Evolutionary conservation across 1,140 invertebrate genomes (phyloP).

Genomic region (Frieseomelitta varia): DNA sequence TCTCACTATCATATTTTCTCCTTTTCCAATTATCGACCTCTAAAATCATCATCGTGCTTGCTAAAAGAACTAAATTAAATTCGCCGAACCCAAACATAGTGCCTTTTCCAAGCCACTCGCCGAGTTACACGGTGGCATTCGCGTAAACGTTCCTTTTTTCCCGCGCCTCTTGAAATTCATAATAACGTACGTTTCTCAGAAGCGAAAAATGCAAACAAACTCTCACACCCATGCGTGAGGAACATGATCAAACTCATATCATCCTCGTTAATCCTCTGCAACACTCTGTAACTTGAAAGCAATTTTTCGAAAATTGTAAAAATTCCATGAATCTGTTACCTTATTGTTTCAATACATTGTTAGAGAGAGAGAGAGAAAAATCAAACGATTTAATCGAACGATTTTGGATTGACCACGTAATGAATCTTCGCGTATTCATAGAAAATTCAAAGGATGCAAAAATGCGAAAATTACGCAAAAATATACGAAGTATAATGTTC

Average conservation of each 20-base stretch:
- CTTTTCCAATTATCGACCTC: neutral
- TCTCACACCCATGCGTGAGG: no score
- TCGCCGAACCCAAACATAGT: neutral
- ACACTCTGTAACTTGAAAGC: neutral
- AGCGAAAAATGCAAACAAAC: neutral
- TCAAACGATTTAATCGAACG: no score
- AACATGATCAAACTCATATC: neutral
- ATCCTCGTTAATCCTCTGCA: neutral
- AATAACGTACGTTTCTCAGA: neutral
- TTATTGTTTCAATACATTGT: no score
- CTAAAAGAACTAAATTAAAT: slow-evolving; percentile 14
- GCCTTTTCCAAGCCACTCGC: neutral
- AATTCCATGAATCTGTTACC: no score
- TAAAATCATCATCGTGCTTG: neutral
- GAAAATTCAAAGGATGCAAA: no score
- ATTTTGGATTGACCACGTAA: no score
- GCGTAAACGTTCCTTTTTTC: neutral
- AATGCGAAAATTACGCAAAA: no score
- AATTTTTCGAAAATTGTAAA: no score
- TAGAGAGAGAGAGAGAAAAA: no score
- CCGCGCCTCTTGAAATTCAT: neutral
- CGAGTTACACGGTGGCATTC: neutral
- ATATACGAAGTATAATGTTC: no score
- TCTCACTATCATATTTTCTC: neutral
- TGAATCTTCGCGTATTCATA: no score